These are phyloP conservation scores for Nemoura dubitans DNA, from an alignment of 2,888 invertebrate genomes.

Conservation along the genomic window DNA sequence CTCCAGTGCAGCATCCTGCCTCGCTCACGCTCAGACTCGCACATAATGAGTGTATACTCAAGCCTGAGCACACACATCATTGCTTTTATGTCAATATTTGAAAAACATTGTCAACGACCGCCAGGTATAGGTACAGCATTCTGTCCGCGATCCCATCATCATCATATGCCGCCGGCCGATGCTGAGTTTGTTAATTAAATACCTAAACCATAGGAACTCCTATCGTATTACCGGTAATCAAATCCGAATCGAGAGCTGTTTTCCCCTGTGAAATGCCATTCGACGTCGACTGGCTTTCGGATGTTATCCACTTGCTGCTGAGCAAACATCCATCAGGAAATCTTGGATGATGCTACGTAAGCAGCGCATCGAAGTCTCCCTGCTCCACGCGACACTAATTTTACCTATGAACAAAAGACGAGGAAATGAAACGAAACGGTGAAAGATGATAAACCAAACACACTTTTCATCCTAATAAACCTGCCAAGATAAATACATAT, in stretches of 20 bases:
- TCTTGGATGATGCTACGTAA: not conserved
- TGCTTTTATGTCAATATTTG: not conserved
- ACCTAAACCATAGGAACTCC: not conserved
- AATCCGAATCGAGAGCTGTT: not conserved
- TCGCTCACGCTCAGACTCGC: not conserved
- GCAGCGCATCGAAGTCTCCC: not conserved
- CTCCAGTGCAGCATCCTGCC: not conserved
- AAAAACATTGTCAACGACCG: not conserved
- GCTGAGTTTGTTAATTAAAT: not conserved
- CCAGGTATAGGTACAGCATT: not conserved
- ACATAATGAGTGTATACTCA: slow-evolving; percentile 1
- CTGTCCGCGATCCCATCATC: not conserved
- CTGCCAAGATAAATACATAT: not conserved
- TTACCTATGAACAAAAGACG: not conserved
- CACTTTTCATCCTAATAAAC: not conserved
- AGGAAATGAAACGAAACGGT: not conserved
- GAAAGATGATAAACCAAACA: not conserved
- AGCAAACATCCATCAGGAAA: not conserved
- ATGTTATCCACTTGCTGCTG: not conserved
- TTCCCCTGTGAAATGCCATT: not conserved
- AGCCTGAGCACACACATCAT: slow-evolving; percentile 7
- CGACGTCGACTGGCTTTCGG: not conserved
- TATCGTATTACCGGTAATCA: not conserved
- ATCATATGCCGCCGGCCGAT: not conserved
- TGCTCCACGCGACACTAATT: not conserved